These are phyloP conservation scores for Paguma larvata DNA, from an alignment of 2,797 vertebrate genomes.

Conservation along the genomic window DNA sequence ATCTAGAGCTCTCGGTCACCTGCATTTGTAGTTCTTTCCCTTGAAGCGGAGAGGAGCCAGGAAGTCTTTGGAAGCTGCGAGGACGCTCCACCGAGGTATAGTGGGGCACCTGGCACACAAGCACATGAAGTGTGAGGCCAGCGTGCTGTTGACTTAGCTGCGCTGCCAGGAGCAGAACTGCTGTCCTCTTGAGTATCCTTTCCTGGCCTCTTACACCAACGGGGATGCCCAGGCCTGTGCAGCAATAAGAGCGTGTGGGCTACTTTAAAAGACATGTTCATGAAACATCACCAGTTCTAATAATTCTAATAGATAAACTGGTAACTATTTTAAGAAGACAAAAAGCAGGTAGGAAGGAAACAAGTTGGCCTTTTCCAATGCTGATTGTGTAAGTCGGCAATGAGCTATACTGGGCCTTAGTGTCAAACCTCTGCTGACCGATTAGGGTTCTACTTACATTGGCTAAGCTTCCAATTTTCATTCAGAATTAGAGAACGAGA, in stretches of 20 bases:
- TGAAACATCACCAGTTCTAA: neutral
- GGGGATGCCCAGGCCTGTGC: neutral
- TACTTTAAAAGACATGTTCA: neutral
- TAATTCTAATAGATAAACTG: neutral
- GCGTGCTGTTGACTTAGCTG: neutral
- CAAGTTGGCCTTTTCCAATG: neutral
- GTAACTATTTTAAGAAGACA: neutral
- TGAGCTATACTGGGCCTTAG: neutral
- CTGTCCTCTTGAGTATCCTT: neutral
- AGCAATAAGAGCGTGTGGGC: neutral
- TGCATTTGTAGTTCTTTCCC: neutral
- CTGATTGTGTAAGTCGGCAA: neutral
- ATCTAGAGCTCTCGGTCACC: neutral
- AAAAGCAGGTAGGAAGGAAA: neutral
- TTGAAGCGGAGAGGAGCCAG: neutral
- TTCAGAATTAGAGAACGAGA: neutral
- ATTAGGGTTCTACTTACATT: neutral
- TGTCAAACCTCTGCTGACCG: neutral
- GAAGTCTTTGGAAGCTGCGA: neutral
- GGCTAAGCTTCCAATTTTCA: neutral
- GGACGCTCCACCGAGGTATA: neutral
- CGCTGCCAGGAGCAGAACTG: neutral
- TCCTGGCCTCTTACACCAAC: neutral
- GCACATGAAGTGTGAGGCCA: neutral
- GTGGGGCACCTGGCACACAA: neutral